Evolutionary conservation across 1,140 invertebrate species (phyloP), one percentile per base, ranked within the genome.

Genomic region (Penaeus vannamei): DNA sequence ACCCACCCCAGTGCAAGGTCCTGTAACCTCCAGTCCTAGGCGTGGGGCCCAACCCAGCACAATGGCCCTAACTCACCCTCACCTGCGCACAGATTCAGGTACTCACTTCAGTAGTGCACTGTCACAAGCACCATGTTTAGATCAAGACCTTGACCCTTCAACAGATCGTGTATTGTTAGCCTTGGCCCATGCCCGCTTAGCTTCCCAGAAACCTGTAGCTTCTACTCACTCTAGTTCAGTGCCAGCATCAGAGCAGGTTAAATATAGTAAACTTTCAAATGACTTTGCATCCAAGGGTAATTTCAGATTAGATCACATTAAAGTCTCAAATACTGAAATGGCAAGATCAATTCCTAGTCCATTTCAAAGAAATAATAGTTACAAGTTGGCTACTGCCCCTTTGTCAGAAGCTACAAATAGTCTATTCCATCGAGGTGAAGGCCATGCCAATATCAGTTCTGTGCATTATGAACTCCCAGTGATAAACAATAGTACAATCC

Each of bases 1-100:
- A 84, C 89, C 89, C 36, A 91, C 91, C 46, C 91, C 91, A 42
- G 85, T 91, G 46, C 91, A 91, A 82, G 91, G 91, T 32, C 86
- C 86, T 62, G 89, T 86, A 36, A 91, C 91, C 42, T 90, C 89
- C 46, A 90, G 86, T 59, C 89, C 91, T 53, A 86, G 86, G 36
- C 91, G 89, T 46, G 86, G 89, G 80, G 86, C 64, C 86, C 91
- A 85, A 81, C 86, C 82, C 85, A 85, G 69, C 86, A 90, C 83
- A 84, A 90, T 62, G 72, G 85, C 85, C 85, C 77, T 87, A 77
- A 90, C 83, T 79, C 90, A 90, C 86, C 90, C 72, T 60, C 72
- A 87, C 83, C 90, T 88, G 76, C 90, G 86, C 90, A 90, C 90
- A 61, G 85, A 90, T 69, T 76, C 90, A 90, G 90, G 90, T 90